Percentiles rank a stretch among this genome's conserved stretches.
Evolutionary conservation across 2,797 vertebrate genomes (phyloP).

Genomic region (Agapornis canus): DNA sequence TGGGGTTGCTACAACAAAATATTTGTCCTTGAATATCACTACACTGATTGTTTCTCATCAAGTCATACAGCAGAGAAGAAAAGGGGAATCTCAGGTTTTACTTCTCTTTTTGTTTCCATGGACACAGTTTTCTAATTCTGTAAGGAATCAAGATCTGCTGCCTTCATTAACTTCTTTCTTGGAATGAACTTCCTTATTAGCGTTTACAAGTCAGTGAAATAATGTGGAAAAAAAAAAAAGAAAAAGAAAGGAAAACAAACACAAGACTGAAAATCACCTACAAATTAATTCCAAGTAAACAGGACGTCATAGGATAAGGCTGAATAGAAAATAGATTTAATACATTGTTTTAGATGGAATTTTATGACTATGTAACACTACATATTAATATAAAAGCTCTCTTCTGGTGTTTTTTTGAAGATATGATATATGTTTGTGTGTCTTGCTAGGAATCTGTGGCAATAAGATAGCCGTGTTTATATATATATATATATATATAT

Average conservation of each 20-base stretch:
- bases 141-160: slow-evolving; percentile 70
- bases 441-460: background rate
- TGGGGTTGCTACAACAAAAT: slow-evolving; percentile 41
- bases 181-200: slow-evolving; percentile 59
- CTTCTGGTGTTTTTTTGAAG: slow-evolving; percentile 30
- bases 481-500: background rate
- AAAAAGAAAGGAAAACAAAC: slow-evolving; percentile 24
- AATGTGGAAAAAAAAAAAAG: slow-evolving; percentile 13
- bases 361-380: background rate
- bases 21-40: slow-evolving; percentile 62
- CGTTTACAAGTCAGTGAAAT: slow-evolving; percentile 67
- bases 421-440: background rate
- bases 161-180: slow-evolving; percentile 74
- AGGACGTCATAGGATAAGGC: background rate
- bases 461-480: background rate
- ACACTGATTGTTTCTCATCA: slow-evolving; percentile 51
- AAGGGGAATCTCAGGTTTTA: slow-evolving; percentile 66
- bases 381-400: slow-evolving; percentile 16
- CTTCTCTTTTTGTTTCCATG: slow-evolving; percentile 80
- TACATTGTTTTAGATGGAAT: background rate
- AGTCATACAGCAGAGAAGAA: slow-evolving; percentile 28
- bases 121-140: slow-evolving; percentile 77
- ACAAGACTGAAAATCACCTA: slow-evolving; percentile 41
- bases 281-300: slow-evolving; percentile 14
- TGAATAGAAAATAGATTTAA: slow-evolving; percentile 36